Base-by-base conservation (phyloP, 2,888 invertebrate genomes). In the Thymelicus acteon region DNA sequence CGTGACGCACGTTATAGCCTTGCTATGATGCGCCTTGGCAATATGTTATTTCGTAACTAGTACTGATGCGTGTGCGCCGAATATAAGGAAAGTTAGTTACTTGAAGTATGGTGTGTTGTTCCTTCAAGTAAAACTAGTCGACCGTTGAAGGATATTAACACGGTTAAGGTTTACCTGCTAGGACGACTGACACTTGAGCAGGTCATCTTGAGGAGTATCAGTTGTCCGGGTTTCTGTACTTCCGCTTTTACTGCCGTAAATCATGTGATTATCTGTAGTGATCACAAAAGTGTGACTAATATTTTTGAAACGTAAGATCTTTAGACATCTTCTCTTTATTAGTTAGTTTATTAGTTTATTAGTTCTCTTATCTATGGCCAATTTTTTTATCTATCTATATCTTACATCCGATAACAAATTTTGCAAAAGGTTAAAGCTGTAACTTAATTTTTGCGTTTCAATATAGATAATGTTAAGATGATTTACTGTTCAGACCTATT, bases 1-100 rank as follows among this genome's bases (percentile, higher is more conserved):
- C 76, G 80, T 92, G 92, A 93, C 92, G 92, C 86, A 89, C 86
- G 76, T 78, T 76, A 73, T 84, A 90, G 87, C 92, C 92, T 92
- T 89, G 91, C 77, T 77, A 77, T 77, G 86, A 86, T 86, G 85
- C 86, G 87, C 84, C 83, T 84, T 65, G 64, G 52, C 48, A 60
- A 64, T 58, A 60, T 52, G 64, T 64, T 85, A 87, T 90, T 90
- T 91, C 85, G 84, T 87, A 88, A 89, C 77, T 73, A 31, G 13
- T 66, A 44, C 44, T 31, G 44, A 61, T 12, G 7, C 63, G 54
- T 37, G 60, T 58, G 48, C 6, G 65, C 61, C 62, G 60, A 19
- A 12, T 66, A 72, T 49, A 67, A 75, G 75, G 75, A 75, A 76
- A 77, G 74, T 74, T 72, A 66, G 67, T 60, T 31, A 44, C 15